Evolutionary conservation across 2,888 invertebrate genomes (phyloP).

Genomic region (Temnothorax rugatulus): DNA sequence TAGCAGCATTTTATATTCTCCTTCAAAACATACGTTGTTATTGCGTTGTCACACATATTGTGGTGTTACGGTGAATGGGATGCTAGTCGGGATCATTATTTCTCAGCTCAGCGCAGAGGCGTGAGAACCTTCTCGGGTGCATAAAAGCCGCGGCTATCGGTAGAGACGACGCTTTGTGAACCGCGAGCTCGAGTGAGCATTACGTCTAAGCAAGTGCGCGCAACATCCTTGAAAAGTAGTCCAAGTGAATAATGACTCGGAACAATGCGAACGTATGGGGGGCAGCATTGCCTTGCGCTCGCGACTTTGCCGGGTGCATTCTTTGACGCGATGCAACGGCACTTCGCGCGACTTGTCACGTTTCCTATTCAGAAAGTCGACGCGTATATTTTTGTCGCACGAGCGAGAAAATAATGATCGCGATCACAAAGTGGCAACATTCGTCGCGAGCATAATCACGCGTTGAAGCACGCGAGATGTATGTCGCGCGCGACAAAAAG

Average conservation of each 20-base stretch:
- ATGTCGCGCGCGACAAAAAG: background rate
- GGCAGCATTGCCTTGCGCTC: conserved; percentile 43
- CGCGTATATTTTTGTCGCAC: conserved; percentile 1
- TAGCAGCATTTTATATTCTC: background rate
- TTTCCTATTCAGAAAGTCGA: conserved; percentile 43
- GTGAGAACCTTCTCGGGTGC: conserved; percentile 42
- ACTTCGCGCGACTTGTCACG: conserved; percentile 40
- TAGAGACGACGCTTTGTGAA: conserved; percentile 42
- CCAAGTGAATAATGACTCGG: conserved; percentile 79
- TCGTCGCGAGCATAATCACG: conserved; percentile 20
- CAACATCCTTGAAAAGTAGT: conserved; percentile 77
- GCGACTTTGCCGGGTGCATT: conserved; percentile 64
- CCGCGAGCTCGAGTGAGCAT: conserved; percentile 51
- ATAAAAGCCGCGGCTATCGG: conserved; percentile 44
- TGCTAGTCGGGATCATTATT: conserved; percentile 44
- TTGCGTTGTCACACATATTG: background rate
- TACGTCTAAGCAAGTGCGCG: conserved; percentile 58
- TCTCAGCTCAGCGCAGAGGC: conserved; percentile 30
- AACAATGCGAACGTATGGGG: conserved; percentile 75
- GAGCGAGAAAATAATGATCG: conserved; percentile 33
- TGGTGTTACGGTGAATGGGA: conserved; percentile 14
- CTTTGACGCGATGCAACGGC: conserved; percentile 69
- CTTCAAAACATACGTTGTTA: conserved; percentile 1
- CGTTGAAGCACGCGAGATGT: background rate
- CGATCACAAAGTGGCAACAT: conserved; percentile 33